Evolutionary conservation across 2,113 vertebrate genomes (phyloP), one percentile per base, ranked within the genome.

Genomic region (Machaerirhynchus nigripectus): DNA sequence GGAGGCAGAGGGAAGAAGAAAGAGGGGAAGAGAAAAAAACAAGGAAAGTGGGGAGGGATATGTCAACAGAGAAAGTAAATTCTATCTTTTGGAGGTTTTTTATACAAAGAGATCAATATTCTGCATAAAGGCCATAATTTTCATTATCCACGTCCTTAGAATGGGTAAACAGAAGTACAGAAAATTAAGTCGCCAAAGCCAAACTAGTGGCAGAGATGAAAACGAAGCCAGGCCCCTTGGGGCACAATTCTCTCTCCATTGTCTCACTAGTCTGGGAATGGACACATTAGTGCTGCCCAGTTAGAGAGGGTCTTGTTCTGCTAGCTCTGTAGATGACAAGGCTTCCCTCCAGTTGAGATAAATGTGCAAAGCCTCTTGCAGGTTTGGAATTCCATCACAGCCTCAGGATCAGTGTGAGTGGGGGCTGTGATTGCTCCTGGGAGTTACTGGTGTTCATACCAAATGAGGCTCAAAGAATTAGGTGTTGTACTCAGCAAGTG

Each of bases 241-340:
- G 84, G 27, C 35, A 59, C 8, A 27, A 50, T 50, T 92, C 15
- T 70, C 14, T 55, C 57, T 73, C 65, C 15, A 5, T 83, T 73
- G 37, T 49, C 50, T 92, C 46, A 27, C 76, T 69, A 85, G 46
- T 46, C 57, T 73, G 55, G 7, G 55, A 40, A 83, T 57, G 46
- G 40, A 13, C 40, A 68, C 24, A 42, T 86, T 78, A 73, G 28
- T 70, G 67, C 40, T 73, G 57, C 57, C 23, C n/a, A 27, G 16
- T 53, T 79, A 56, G 50, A 55, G 49, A 65, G 10, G 4, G 10
- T 61, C 46, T 83, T 90, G 4, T 35, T 85, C 37, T 60, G 79
- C 50, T 18, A 37, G 15, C 20, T 74, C 46, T 39, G 39, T 20
- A 20, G 40, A 65, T 0, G 0, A 13, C 10, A 73, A 77, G 35